Conservation (phyloP, 2,113 vertebrate genomes). For the Corythoichthys intestinalis region DNA sequence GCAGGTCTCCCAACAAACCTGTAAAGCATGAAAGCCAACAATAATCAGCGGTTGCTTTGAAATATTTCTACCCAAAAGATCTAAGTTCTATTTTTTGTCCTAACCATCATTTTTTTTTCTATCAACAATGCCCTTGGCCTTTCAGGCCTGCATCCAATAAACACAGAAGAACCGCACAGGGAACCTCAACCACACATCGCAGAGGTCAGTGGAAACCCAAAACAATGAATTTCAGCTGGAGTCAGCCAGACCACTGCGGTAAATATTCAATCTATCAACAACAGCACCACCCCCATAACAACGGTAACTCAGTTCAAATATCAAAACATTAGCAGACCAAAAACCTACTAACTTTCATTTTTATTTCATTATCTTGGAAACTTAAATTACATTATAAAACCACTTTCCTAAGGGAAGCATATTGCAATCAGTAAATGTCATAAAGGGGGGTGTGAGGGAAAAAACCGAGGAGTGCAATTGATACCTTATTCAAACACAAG, state of each 20-base stretch:
- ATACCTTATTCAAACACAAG: neutral
- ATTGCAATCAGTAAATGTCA: conserved; percentile 6
- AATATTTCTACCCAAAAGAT: conserved; percentile 27
- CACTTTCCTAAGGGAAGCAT: conserved; percentile 5
- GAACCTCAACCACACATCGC: conserved; percentile 19
- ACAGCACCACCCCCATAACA: conserved; percentile 11
- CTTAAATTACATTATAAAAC: conserved; percentile 33
- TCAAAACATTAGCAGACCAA: conserved; percentile 12
- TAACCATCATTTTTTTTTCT: conserved; percentile 5
- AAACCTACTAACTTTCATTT: conserved; percentile 14
- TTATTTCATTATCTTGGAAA: conserved; percentile 24
- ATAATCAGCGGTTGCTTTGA: conserved; percentile 26
- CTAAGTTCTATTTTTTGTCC: conserved; percentile 1
- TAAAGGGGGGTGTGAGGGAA: neutral
- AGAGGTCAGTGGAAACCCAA: conserved; percentile 40
- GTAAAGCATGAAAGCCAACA: conserved; percentile 1
- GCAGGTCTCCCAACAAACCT: neutral
- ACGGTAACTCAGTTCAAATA: conserved; percentile 26
- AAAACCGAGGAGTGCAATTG: neutral
- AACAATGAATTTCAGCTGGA: conserved; percentile 36
- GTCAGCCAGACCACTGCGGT: conserved; percentile 52
- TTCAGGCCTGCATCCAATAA: conserved; percentile 14
- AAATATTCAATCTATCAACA: conserved; percentile 45
- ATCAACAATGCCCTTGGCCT: conserved; percentile 7
- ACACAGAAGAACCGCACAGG: conserved; percentile 18